A percentile compares a stretch with the other conserved stretches of the same genome.
Evolutionary conservation across 2,888 invertebrate species (phyloP).

Genomic region (Mythimna vitellina): DNA sequence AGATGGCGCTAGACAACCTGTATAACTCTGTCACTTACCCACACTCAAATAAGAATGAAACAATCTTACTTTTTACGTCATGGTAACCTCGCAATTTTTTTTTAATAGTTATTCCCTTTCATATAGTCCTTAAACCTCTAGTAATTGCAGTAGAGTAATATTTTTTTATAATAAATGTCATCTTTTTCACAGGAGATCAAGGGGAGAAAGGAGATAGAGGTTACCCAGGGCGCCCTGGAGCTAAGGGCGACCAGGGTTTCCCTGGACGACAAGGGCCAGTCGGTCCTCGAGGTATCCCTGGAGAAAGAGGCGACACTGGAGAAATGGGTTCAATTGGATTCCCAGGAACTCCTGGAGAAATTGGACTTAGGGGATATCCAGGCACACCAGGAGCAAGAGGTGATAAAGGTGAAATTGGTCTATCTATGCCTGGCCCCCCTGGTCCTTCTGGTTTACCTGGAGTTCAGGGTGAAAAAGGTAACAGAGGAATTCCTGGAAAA

Average conservation of each 20-base stretch:
- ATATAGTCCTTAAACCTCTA: not conserved
- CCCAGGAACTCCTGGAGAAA: constrained; percentile 93
- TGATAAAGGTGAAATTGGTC: constrained; percentile 93
- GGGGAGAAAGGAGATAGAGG: constrained; percentile 92
- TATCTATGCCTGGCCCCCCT: constrained; percentile 92
- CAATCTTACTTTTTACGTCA: too few species aligned
- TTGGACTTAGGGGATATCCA: constrained; percentile 91
- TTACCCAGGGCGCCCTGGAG: constrained; percentile 77
- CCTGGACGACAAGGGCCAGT: constrained; percentile 90
- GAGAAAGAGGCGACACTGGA: constrained; percentile 95
- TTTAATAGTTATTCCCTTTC: not conserved
- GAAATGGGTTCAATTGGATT: constrained; percentile 94
- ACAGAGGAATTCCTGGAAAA: constrained; percentile 94
- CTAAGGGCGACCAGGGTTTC: constrained; percentile 84
- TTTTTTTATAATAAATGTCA: not conserved
- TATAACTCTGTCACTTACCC: too few species aligned
- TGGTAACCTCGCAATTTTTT: too few species aligned
- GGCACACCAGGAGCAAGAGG: constrained; percentile 91
- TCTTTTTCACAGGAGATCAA: constrained; percentile 83
- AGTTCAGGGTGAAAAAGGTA: constrained; percentile 93
- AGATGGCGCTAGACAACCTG: too few species aligned
- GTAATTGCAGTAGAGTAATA: not conserved
- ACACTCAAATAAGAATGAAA: too few species aligned
- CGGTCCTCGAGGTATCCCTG: constrained; percentile 94
- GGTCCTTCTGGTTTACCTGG: constrained; percentile 93